Percentiles rank a stretch among this genome's conserved stretches.
These are phyloP conservation scores for Caenorhabditis macrosperma DNA, from an alignment of 2,888 invertebrate species.

Conservation along the genomic window DNA sequence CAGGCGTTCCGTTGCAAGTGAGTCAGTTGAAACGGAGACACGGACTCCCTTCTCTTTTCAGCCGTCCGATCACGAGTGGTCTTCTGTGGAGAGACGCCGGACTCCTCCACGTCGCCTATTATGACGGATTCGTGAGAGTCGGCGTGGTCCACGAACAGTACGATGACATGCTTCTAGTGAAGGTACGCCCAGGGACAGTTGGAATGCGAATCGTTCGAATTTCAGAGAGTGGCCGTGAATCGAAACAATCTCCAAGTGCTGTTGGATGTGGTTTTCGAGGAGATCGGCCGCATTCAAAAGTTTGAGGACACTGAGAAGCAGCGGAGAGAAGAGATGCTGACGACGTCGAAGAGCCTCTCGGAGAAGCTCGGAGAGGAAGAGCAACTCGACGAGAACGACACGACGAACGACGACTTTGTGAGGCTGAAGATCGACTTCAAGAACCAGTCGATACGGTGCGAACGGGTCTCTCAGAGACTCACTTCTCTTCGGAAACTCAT, in stretches of 20 bases:
- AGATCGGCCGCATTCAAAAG: slow-evolving; percentile 58
- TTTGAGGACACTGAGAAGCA: slow-evolving; percentile 63
- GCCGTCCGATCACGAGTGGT: slow-evolving; percentile 61
- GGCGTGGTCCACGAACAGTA: slow-evolving; percentile 68
- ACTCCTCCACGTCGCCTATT: slow-evolving; percentile 65
- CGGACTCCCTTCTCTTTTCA: slow-evolving; percentile 23
- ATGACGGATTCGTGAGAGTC: slow-evolving; percentile 66
- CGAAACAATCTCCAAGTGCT: slow-evolving; percentile 58
- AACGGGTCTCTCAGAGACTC: slow-evolving; percentile 63
- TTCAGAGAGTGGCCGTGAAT: slow-evolving; percentile 57
- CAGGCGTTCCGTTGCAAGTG: slow-evolving; percentile 66
- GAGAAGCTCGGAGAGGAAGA: slow-evolving; percentile 33
- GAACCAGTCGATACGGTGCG: slow-evolving; percentile 66
- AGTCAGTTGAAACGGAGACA: slow-evolving; percentile 4
- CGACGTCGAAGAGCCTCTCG: slow-evolving; percentile 37
- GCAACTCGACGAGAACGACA: slow-evolving; percentile 39
- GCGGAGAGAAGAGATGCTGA: slow-evolving; percentile 59
- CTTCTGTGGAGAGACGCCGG: slow-evolving; percentile 65
- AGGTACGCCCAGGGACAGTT: too few species aligned
- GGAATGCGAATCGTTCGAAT: too few species aligned
- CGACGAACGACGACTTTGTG: slow-evolving; percentile 54
- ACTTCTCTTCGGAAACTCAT: slow-evolving; percentile 59
- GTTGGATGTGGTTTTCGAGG: slow-evolving; percentile 54
- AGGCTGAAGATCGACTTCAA: slow-evolving; percentile 65
- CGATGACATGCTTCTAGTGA: slow-evolving; percentile 70